These are phyloP conservation scores for Manacus vitellinus DNA, from an alignment of 2,113 vertebrate species.

Conservation along the genomic window DNA sequence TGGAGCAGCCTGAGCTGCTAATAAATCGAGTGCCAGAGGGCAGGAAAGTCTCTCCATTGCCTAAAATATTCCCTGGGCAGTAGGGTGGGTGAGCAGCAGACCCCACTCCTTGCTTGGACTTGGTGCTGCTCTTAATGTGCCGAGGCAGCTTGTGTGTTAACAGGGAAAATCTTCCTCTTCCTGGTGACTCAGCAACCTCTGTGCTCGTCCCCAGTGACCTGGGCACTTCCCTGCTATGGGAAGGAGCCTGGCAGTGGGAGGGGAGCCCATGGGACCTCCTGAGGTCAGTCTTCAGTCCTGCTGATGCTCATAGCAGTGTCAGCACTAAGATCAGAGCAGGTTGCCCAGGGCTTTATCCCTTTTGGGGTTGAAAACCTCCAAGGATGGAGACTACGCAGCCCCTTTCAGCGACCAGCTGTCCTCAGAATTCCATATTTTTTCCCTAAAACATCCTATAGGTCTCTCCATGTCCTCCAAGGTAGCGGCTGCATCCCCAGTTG, in stretches of 20 bases:
- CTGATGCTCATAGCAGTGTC: background rate
- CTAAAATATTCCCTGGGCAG: background rate
- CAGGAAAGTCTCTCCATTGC: background rate
- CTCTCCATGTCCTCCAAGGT: background rate
- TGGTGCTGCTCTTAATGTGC: background rate
- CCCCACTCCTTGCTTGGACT: background rate
- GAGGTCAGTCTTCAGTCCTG: background rate
- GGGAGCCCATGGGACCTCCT: background rate
- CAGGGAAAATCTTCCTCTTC: background rate
- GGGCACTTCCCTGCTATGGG: background rate
- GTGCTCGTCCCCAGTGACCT: rapidly evolving
- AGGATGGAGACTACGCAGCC: background rate
- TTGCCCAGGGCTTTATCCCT: background rate
- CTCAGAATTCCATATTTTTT: background rate
- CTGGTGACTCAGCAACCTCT: background rate
- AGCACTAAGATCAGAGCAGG: background rate
- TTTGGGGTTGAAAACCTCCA: background rate
- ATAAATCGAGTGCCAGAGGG: constrained; percentile 4
- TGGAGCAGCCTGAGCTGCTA: background rate
- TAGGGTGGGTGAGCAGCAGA: background rate
- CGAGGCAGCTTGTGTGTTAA: background rate
- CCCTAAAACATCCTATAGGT: background rate
- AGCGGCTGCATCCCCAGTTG: rapidly evolving
- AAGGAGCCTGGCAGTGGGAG: background rate
- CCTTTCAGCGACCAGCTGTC: background rate